Evolutionary conservation across 2,113 vertebrate genomes (phyloP).

Genomic region (Labeo rohita): DNA sequence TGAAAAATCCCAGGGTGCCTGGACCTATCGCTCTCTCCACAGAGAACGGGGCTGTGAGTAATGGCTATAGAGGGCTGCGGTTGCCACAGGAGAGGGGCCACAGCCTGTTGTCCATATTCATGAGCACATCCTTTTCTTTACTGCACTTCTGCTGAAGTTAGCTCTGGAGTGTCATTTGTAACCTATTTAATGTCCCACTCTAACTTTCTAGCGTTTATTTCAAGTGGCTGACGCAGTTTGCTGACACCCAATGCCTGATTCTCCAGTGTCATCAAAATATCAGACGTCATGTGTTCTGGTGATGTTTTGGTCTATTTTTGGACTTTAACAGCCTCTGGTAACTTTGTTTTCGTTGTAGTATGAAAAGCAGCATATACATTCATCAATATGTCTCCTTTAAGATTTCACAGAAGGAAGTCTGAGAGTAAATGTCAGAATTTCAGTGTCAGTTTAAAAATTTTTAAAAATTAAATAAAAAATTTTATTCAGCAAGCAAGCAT

Average conservation of each 20-base stretch:
- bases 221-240: background rate
- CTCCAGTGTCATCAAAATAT: background rate
- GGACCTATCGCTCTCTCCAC: slow-evolving; percentile 6
- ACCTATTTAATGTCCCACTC: slow-evolving; percentile 13
- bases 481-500: background rate
- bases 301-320: background rate
- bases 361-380: background rate
- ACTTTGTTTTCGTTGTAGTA: background rate
- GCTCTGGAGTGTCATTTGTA: background rate
- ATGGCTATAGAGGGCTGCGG: background rate
- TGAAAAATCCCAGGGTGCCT: background rate
- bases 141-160: background rate
- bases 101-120: slow-evolving; percentile 20
- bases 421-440: background rate
- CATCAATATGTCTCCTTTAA: background rate
- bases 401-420: background rate
- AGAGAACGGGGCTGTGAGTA: slow-evolving; percentile 20
- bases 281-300: background rate
- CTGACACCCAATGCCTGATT: background rate
- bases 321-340: background rate
- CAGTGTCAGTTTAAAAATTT: background rate
- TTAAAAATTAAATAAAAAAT: background rate
- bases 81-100: background rate
- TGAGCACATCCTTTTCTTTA: slow-evolving; percentile 9
- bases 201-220: background rate